Evolutionary conservation across 2,113 vertebrate genomes (phyloP).

Genomic region (Calypte anna): DNA sequence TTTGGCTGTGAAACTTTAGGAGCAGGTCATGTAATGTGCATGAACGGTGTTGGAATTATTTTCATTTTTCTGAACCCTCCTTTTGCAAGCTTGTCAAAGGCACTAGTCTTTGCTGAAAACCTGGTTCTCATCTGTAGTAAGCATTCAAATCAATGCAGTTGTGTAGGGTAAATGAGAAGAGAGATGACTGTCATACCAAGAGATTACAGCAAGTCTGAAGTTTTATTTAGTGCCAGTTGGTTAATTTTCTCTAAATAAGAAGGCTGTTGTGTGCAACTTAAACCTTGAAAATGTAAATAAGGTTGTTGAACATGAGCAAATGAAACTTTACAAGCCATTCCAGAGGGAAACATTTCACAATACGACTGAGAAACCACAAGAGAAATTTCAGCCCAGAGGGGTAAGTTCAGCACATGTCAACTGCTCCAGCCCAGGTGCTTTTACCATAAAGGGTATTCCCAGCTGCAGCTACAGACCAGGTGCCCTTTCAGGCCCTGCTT

Average conservation of each 20-base stretch:
- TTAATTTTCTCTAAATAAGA: slow-evolving; percentile 28
- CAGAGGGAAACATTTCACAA: slow-evolving; percentile 36
- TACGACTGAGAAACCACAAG: slow-evolving; percentile 50
- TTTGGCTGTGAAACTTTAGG: background rate
- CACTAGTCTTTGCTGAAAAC: slow-evolving; percentile 14
- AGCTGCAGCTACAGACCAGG: slow-evolving; percentile 35
- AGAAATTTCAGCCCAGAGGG: slow-evolving; percentile 61
- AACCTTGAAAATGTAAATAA: slow-evolving; percentile 40
- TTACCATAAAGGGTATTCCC: slow-evolving; percentile 17
- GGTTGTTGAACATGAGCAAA: slow-evolving; percentile 33
- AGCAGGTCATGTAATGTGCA: background rate
- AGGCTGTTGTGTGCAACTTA: background rate
- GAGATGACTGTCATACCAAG: background rate
- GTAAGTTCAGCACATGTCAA: slow-evolving; percentile 41
- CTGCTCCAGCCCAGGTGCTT: slow-evolving; percentile 42
- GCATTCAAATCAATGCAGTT: slow-evolving; percentile 30
- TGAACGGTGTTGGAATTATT: background rate
- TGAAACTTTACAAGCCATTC: slow-evolving; percentile 51
- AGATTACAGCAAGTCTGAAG: background rate
- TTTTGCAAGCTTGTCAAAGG: slow-evolving; percentile 11
- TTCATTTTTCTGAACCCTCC: background rate
- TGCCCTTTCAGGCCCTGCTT: slow-evolving; percentile 34
- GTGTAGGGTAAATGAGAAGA: slow-evolving; percentile 5
- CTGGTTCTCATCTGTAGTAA: background rate
- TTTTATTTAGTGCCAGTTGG: slow-evolving; percentile 17